Conservation (phyloP, 2,797 vertebrate genomes). For the Silurus aristotelis region DNA sequence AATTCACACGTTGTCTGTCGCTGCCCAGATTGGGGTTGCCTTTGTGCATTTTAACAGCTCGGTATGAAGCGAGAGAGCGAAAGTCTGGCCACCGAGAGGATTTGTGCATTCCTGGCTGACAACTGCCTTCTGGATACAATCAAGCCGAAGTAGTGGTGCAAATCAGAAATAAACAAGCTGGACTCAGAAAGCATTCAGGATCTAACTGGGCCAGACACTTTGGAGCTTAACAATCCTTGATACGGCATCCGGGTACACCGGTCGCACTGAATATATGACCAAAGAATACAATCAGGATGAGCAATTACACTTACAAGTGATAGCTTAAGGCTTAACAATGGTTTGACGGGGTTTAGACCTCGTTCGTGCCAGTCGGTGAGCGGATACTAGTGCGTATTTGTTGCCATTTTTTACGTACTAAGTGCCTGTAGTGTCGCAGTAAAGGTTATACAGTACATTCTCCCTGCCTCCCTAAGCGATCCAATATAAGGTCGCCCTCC, state of each 20-base stretch:
- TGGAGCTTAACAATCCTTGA: constrained; percentile 48
- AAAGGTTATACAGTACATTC: constrained; percentile 7
- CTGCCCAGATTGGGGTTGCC: constrained; percentile 38
- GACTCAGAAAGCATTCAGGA: constrained; percentile 45
- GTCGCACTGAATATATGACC: constrained; percentile 48
- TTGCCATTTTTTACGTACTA: not conserved
- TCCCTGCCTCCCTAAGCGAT: not conserved
- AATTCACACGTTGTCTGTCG: constrained; percentile 64
- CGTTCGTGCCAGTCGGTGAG: not conserved
- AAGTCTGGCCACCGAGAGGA: constrained; percentile 54
- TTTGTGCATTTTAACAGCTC: constrained; percentile 58
- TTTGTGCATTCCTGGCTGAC: constrained; percentile 36
- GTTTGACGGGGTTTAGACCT: constrained; percentile 42
- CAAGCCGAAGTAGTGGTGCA: constrained; percentile 58
- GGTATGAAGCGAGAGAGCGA: constrained; percentile 40
- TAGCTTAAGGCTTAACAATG: constrained; percentile 21
- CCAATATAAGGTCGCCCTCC: not conserved
- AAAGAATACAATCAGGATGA: constrained; percentile 49
- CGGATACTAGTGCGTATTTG: not conserved
- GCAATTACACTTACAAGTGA: constrained; percentile 22
- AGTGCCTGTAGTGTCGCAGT: not conserved
- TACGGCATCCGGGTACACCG: constrained; percentile 58
- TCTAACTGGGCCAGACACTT: constrained; percentile 60
- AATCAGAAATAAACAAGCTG: constrained; percentile 65
- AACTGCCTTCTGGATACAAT: constrained; percentile 68